phyloP scores from a whole-genome alignment of 1,140 invertebrate genomes.

The Pseudomyrmex dendroicus region DNA sequence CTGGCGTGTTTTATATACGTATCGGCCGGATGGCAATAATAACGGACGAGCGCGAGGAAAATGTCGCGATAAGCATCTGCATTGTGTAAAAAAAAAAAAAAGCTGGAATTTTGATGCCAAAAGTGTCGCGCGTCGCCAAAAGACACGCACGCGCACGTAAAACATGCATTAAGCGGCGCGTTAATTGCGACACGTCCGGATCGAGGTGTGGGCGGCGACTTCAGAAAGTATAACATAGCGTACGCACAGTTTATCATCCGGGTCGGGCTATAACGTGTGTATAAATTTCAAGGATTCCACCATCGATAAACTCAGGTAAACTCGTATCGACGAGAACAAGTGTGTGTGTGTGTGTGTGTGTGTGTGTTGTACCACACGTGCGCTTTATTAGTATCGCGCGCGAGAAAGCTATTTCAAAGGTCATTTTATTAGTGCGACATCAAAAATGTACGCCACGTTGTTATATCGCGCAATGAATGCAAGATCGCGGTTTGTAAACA shows the following conservation, averaged over 20 bases:
- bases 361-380: neutral
- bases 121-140: too few relatives aligned
- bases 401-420: constrained; percentile 31
- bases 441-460: constrained; percentile 32
- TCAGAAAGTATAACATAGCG: too few relatives aligned
- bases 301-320: constrained; percentile 36
- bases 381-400: constrained; percentile 23
- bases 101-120: too few relatives aligned
- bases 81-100: constrained; percentile 21
- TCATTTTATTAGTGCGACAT: constrained; percentile 39
- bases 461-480: constrained; percentile 8
- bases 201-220: too few relatives aligned
- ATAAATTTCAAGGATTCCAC: constrained; percentile 48
- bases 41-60: neutral
- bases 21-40: neutral
- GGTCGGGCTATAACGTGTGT: constrained; percentile 4
- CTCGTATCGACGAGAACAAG: constrained; percentile 19
- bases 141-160: neutral
- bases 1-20: neutral
- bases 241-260: constrained; percentile 23
- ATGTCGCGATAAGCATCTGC: constrained; percentile 34
- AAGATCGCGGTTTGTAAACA: constrained; percentile 33
- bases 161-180: neutral
- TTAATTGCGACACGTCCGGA: too few relatives aligned
- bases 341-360: too few relatives aligned